Conservation (phyloP, 2,797 vertebrate species). For the Ataeniobius toweri region DNA sequence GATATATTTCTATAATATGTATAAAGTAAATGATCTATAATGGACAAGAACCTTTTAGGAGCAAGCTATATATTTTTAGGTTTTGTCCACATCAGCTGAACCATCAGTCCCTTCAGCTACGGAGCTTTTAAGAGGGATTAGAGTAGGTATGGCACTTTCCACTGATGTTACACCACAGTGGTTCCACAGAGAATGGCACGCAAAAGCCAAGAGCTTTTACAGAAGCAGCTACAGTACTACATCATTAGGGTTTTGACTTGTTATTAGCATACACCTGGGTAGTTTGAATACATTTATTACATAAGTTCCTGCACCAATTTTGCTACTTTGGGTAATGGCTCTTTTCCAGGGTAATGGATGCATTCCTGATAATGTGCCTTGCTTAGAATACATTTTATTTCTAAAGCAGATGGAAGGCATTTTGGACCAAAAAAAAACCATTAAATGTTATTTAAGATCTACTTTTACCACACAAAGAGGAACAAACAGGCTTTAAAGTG, state of each 20-base stretch:
- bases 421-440: too few species aligned
- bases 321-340: neutral
- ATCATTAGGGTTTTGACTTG: neutral
- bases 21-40: neutral
- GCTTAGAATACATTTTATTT: neutral
- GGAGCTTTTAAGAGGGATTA: constrained; percentile 57
- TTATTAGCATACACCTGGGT: neutral
- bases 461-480: neutral
- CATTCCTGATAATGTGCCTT: neutral
- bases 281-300: neutral
- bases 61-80: constrained; percentile 59
- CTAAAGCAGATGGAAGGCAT: neutral
- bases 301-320: neutral
- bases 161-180: constrained; percentile 19
- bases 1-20: neutral
- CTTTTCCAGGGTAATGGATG: neutral
- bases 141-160: constrained; percentile 67
- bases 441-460: neutral
- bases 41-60: constrained; percentile 22
- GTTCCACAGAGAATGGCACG: constrained; percentile 22
- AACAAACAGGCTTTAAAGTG: too few species aligned
- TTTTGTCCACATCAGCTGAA: constrained; percentile 44
- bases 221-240: neutral
- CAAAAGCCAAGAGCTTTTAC: constrained; percentile 13
- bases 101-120: constrained; percentile 30